phyloP scores from a whole-genome alignment of 2,888 invertebrate genomes.

The Cerceris rybyensis region DNA sequence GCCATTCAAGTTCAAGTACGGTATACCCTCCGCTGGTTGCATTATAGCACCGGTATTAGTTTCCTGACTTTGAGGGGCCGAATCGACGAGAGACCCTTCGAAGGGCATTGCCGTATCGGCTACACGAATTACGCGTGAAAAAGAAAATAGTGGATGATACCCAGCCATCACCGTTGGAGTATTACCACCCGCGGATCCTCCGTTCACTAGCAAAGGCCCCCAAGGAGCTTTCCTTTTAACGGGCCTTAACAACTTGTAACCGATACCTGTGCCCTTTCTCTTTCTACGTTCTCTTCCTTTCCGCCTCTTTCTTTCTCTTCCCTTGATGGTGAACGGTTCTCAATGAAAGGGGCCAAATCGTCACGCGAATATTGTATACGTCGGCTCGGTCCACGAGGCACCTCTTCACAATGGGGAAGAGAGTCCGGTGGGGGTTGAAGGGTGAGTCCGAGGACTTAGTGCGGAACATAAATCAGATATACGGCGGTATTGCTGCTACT shows the following conservation, averaged over 20 bases:
- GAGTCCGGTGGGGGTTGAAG: conserved; percentile 24
- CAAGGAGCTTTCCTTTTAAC: conserved; percentile 59
- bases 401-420: conserved; percentile 50
- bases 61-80: conserved; percentile 44
- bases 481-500: conserved; percentile 27
- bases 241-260: conserved; percentile 76
- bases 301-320: neutral
- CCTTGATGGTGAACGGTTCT: conserved; percentile 41
- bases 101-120: conserved; percentile 37
- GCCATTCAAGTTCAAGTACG: conserved; percentile 51
- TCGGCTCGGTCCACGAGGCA: conserved; percentile 38
- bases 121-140: conserved; percentile 44
- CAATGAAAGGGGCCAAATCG: conserved; percentile 61
- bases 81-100: conserved; percentile 22
- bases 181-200: conserved; percentile 44
- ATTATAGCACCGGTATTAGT: conserved; percentile 52
- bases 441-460: conserved; percentile 25
- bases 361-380: conserved; percentile 60
- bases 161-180: conserved; percentile 24
- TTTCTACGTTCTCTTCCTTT: conserved; percentile 12
- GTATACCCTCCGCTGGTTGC: conserved; percentile 24
- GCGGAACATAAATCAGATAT: conserved; percentile 60
- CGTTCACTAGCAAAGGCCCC: conserved; percentile 46
- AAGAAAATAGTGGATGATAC: conserved; percentile 50
- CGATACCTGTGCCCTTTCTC: conserved; percentile 70